Conservation (phyloP, 2,797 vertebrate genomes). For the Microctenopoma stevenorrisi region DNA sequence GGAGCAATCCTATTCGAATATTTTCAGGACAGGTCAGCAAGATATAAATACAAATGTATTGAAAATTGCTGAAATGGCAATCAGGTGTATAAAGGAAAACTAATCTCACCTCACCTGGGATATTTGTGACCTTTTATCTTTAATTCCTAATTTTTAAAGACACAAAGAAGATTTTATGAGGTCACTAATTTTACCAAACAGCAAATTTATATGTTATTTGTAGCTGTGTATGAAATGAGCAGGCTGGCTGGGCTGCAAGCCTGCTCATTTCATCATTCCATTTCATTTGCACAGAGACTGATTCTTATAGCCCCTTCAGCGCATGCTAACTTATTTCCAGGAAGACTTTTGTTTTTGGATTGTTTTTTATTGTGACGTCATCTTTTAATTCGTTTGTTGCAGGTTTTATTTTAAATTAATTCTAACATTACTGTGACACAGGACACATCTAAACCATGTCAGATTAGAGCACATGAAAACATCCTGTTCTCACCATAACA, state of each 20-base stretch:
- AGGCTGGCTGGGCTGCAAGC: too few species aligned
- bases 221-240: too few species aligned
- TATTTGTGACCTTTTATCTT: slow-evolving; percentile 40
- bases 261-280: too few species aligned
- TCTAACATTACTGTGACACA: too few species aligned
- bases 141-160: slow-evolving; percentile 6
- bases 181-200: too few species aligned
- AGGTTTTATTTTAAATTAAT: not conserved
- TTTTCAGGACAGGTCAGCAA: slow-evolving; percentile 63
- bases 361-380: too few species aligned
- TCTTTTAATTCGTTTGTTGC: not conserved
- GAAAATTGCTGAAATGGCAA: slow-evolving; percentile 65
- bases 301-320: too few species aligned
- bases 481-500: not conserved
- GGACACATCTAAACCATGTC: not conserved
- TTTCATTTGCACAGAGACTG: too few species aligned
- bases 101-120: slow-evolving; percentile 44
- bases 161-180: slow-evolving; percentile 3
- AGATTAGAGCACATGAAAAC: not conserved
- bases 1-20: slow-evolving; percentile 30
- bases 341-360: too few species aligned
- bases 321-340: too few species aligned
- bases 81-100: slow-evolving; percentile 38
- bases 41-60: slow-evolving; percentile 57
- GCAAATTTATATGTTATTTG: too few species aligned